A percentile compares a stretch with the other conserved stretches of the same genome.
phyloP scores from a whole-genome alignment of 2,888 invertebrate genomes.

The Microplitis manilae region DNA sequence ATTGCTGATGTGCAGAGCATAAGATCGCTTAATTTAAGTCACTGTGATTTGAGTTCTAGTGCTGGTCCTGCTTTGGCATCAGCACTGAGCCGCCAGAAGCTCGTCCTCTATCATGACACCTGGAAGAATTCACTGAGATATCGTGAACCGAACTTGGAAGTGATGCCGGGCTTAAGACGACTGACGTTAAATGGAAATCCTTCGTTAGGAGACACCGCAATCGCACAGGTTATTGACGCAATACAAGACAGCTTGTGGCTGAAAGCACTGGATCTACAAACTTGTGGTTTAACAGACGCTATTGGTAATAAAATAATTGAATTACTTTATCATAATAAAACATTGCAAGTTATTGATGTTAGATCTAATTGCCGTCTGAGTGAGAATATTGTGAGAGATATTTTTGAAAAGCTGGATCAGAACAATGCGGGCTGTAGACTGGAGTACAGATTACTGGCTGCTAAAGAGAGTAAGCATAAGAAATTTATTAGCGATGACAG shows the following conservation, averaged over 20 bases:
- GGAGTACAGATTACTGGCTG: slow-evolving; percentile 62
- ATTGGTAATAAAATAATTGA: slow-evolving; percentile 75
- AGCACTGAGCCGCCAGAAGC: slow-evolving; percentile 76
- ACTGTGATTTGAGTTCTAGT: slow-evolving; percentile 78
- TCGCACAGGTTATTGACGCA: slow-evolving; percentile 77
- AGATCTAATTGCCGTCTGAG: slow-evolving; percentile 76
- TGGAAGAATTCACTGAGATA: slow-evolving; percentile 88
- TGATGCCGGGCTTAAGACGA: slow-evolving; percentile 82
- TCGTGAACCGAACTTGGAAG: slow-evolving; percentile 80
- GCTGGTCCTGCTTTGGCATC: slow-evolving; percentile 79
- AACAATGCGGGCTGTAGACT: slow-evolving; percentile 52
- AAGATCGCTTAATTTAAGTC: slow-evolving; percentile 79
- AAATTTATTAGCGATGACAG: neutral
- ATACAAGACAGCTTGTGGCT: slow-evolving; percentile 87
- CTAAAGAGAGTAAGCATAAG: slow-evolving; percentile 52
- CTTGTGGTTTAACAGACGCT: slow-evolving; percentile 81
- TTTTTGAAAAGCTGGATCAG: slow-evolving; percentile 57
- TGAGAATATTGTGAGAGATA: slow-evolving; percentile 72
- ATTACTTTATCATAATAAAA: slow-evolving; percentile 77
- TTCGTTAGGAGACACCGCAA: slow-evolving; percentile 78
- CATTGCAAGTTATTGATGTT: slow-evolving; percentile 80
- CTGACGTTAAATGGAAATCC: slow-evolving; percentile 82
- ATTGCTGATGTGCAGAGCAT: slow-evolving; percentile 80
- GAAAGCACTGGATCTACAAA: slow-evolving; percentile 84
- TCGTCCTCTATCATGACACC: slow-evolving; percentile 83